Evolutionary conservation across 2,113 vertebrate genomes (phyloP), one percentile per base, ranked within the genome.

Genomic region (Myxocyprinus asiaticus): DNA sequence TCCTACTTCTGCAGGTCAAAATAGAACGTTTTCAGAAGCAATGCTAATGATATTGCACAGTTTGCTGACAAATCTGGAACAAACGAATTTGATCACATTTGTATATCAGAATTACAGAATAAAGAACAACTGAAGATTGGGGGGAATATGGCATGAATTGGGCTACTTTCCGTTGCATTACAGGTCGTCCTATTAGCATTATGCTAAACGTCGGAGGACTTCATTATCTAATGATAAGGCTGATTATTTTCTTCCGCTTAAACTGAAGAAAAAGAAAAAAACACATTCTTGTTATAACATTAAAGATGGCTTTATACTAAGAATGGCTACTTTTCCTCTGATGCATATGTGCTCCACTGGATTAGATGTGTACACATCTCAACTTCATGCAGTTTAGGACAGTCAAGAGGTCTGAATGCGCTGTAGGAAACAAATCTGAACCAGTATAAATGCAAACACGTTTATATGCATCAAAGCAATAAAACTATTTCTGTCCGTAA

Each of bases 401-500:
- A 72, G 43, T 47, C 42, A 9, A 59, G 11, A 5, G 3, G 43
- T 11, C 9, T 47, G 22, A 33, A 33, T 33, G 22, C 1, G 3
- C 22, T 33, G 22, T 33, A 11, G 12, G 9, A 53, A 10, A 10
- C 4, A 43, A 11, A 14, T 10, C 55, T 6, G 22, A 7, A 14
- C 14, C 58, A 67, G 58, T 11, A 67, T 77, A 64, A 55, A 50
- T 7, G 76, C 2, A 22, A 47, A 43, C 53, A 9, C 64, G 7
- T 67, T 22, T 45, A 9, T 9, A n/a, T 3, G 22, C 22, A 33
- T 67, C 55, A 73, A 71, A 53, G 17, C 62, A 50, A 58, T 42
- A 66, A 5, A 79, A 33, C 44, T 33, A 33, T 33, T 33, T 33
- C 22, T 72, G 56, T 76, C 63, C 55, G 62, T 73, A 65, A 86